phyloP scores from a whole-genome alignment of 2,113 vertebrate species.

The Clarias macrocephalus region DNA sequence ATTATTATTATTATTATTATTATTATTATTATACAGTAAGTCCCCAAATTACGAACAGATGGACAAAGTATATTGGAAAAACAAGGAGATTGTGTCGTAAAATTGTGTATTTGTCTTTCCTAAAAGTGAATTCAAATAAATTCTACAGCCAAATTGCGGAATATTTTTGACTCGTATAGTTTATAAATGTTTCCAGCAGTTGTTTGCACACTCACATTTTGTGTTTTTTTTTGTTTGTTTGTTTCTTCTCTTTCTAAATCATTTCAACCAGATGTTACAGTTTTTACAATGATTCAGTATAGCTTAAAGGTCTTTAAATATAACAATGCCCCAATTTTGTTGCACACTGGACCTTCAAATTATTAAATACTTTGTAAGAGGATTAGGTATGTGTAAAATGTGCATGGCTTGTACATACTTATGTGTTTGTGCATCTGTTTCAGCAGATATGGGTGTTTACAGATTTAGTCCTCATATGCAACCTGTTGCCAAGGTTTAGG shows the following conservation, averaged over 20 bases:
- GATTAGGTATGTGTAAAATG: background rate
- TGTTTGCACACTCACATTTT: too few species aligned
- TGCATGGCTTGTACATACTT: background rate
- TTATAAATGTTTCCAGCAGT: too few species aligned
- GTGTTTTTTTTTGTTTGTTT: too few species aligned
- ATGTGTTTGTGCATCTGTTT: slow-evolving; percentile 1
- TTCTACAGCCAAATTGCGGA: too few species aligned
- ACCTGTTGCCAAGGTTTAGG: slow-evolving; percentile 9
- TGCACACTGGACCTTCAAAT: background rate
- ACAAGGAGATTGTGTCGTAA: too few species aligned
- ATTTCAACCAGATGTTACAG: background rate
- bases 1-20: too few species aligned
- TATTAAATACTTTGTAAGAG: background rate
- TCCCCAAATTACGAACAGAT: too few species aligned
- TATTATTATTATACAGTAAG: too few species aligned
- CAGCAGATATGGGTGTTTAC: slow-evolving; percentile 19
- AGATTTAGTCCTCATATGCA: slow-evolving; percentile 13
- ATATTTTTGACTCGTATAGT: too few species aligned
- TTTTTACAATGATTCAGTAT: background rate
- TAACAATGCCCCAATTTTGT: slow-evolving; percentile 1
- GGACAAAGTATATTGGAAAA: too few species aligned
- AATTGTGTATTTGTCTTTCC: too few species aligned
- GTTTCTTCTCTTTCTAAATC: background rate
- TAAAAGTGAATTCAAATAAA: too few species aligned
- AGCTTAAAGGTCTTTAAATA: background rate